Evolutionary conservation across 1,140 invertebrate species (phyloP), one percentile per base, ranked within the genome.

Genomic region (Pinna nobilis): DNA sequence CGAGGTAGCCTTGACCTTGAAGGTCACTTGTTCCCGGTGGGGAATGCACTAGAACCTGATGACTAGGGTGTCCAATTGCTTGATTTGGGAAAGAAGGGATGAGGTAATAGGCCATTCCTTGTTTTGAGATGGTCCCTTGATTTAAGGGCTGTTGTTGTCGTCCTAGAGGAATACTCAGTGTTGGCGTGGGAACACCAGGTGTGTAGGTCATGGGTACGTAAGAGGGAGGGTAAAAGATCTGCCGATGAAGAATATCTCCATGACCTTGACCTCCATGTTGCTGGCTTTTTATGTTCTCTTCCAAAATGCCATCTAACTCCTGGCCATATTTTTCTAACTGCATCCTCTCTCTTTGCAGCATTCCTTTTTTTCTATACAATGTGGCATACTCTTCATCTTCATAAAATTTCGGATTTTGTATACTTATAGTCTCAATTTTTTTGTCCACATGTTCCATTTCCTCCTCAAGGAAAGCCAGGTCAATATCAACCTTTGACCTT

Each of bases 371-470:
- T 23, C 71, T 76, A 33, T 60, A 74, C 47, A 82, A 33, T 15
- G 35, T 47, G 3, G 37, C 37, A 74, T 78, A 84, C 51, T 82
- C 71, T 28, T 74, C 74, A 41, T 66, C 61, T 33, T 80, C 76
- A 44, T 63, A 76, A 66, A 82, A 78, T 6, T 77, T 70, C 11
- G 60, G 72, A 65, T 73, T 61, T 13, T 74, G 59, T 30, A 57
- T 64, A 70, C 82, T 78, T 2, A 75, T n/a, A 28, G 41, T 41
- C n/a, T 80, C 74, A 3, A 80, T 72, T 30, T 67, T 55, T 3
- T 33, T 28, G 13, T 84, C 81, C n/a, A 82, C 60, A 11, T 76
- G 64, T 15, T 70, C 44, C 18, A 84, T 74, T 60, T 82, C 79
- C 66, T 77, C 74, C 3, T 64, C 47, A 11, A 82, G 13, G 2